Evolutionary conservation across 2,113 vertebrate genomes (phyloP), one percentile per base, ranked within the genome.

Genomic region (Hoplias malabaricus): DNA sequence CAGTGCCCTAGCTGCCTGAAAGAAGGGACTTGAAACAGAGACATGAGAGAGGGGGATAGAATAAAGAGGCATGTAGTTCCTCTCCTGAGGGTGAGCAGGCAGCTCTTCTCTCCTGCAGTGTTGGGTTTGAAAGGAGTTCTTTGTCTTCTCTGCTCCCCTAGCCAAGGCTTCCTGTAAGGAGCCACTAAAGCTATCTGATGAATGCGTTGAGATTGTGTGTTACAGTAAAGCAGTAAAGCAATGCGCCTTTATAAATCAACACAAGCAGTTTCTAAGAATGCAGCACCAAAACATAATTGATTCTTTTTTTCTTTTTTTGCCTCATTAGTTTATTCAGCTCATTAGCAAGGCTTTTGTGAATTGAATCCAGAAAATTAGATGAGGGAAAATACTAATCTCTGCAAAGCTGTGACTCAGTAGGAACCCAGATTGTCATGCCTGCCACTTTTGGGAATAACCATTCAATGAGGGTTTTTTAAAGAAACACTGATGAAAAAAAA

Each of bases 21-120:
- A 88, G 87, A 87, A 88, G 86, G 84, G 84, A 85, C 83, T 88
- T 90, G 83, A 92, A 91, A 87, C 84, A 83, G 81, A 85, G 61
- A 86, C 86, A 89, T 90, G 85, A 90, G 87, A 89, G 78, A 69
- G 62, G 48, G 50, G 48, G 68, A 69, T 63, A 80, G 56, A 78
- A 75, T 69, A 82, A 81, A 79, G 79, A 59, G 56, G 33, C 68
- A 33, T 57, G 40, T 74, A 11, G 76, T 84, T 75, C 43, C 40
- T 78, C 75, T 84, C 70, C 23, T 31, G 65, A 69, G 78, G 56
- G 75, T 62, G 72, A 54, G 43, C 77, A 59, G 31, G 77, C 40
- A 72, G 67, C 34, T 68, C n/a, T 79, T 81, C 83, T 91, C 80
- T 62, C 77, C 85, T 84, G 73, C 83, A 76, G 62, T 72, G 83